A percentile compares a stretch with the other conserved stretches of the same genome.
These are phyloP conservation scores for Jaculus jaculus DNA, from an alignment of 2,113 vertebrate genomes.

Conservation along the genomic window DNA sequence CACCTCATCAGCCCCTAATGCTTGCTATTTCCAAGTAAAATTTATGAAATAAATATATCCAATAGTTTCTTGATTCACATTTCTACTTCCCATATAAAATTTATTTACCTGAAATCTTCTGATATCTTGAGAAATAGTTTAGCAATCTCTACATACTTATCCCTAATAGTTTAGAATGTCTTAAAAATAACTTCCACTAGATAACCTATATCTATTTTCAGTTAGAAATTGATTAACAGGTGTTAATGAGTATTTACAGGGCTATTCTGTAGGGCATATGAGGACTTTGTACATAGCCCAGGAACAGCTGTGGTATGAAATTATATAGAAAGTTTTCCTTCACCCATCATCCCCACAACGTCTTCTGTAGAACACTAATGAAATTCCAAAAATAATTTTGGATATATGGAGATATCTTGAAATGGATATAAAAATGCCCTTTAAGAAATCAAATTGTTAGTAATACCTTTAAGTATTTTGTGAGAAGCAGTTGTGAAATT, in stretches of 20 bases:
- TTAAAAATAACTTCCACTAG: constrained; percentile 27
- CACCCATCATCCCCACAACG: neutral
- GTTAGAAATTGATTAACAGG: constrained; percentile 45
- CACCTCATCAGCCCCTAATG: too few species aligned
- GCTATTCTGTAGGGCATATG: neutral
- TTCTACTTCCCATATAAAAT: constrained; percentile 12
- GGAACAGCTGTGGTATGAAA: neutral
- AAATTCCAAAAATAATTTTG: neutral
- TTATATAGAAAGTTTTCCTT: neutral
- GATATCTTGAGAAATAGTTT: neutral
- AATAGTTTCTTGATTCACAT: constrained; percentile 41
- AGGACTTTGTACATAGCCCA: neutral
- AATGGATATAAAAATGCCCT: neutral
- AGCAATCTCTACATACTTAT: neutral
- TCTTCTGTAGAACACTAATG: neutral
- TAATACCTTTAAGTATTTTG: neutral
- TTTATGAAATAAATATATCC: neutral
- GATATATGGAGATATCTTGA: neutral
- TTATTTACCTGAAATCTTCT: neutral
- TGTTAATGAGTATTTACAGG: neutral
- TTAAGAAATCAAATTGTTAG: neutral
- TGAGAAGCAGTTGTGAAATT: neutral
- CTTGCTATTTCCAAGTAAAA: neutral
- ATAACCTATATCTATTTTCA: constrained; percentile 54
- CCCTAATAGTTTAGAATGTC: neutral